A percentile compares a stretch with the other conserved stretches of the same genome.
These are phyloP conservation scores for Schizaphis graminum DNA, from an alignment of 2,888 invertebrate genomes.

Conservation along the genomic window DNA sequence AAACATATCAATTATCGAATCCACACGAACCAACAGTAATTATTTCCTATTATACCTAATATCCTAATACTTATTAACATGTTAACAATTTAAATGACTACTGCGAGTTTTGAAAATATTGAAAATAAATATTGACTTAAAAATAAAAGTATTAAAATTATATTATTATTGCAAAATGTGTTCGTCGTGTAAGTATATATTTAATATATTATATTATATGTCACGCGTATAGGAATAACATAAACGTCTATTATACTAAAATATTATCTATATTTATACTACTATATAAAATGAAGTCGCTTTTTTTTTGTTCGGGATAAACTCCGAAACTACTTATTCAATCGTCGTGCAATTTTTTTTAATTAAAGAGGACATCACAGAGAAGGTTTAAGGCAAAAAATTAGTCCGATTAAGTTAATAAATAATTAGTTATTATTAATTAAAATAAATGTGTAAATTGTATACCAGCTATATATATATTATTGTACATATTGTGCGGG, in stretches of 20 bases:
- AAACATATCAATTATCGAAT: neutral
- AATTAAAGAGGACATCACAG: no score
- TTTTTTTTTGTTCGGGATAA: no score
- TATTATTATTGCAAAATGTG: neutral
- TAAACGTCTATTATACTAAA: neutral
- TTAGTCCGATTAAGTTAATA: no score
- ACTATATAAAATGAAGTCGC: no score
- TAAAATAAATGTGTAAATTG: no score
- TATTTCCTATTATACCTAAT: neutral
- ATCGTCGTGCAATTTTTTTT: no score
- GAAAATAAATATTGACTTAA: neutral
- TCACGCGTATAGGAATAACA: neutral
- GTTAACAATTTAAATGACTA: neutral
- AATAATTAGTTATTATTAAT: no score
- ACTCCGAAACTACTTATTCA: no score
- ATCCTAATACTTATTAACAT: neutral
- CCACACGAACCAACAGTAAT: neutral
- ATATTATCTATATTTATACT: no score
- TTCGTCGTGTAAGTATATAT: neutral
- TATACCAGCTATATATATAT: no score
- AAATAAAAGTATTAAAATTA: neutral
- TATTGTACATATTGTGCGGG: no score
- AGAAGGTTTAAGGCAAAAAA: no score
- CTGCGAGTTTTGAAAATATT: neutral
- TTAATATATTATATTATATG: neutral